Evolutionary conservation across 2,888 invertebrate genomes (phyloP).

Genomic region (Heteromurus nitidus): DNA sequence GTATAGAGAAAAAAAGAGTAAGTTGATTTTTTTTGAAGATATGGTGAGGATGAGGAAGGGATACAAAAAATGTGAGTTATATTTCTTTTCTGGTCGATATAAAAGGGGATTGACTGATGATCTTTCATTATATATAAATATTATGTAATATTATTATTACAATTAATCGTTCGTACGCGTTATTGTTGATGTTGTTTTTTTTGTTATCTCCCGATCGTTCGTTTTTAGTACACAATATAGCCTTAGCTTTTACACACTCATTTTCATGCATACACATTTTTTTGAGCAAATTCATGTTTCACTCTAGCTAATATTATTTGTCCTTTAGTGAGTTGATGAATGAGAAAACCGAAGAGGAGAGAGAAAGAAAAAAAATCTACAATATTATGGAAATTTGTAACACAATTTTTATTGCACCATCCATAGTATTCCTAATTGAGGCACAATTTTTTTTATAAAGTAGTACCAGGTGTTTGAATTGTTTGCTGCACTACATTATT

Average conservation of each 20-base stretch:
- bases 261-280: conserved; percentile 16
- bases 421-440: neutral
- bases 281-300: conserved; percentile 14
- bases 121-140: conserved; percentile 62
- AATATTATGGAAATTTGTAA: neutral
- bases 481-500: conserved; percentile 2
- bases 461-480: neutral
- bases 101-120: conserved; percentile 69
- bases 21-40: conserved; percentile 30
- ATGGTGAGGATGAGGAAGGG: conserved; percentile 42
- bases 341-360: neutral
- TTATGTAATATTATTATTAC: conserved; percentile 44
- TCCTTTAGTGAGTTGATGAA: neutral
- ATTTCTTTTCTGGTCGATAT: conserved; percentile 68
- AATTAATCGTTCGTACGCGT: conserved; percentile 55
- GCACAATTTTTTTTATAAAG: no score
- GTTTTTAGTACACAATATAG: conserved; percentile 35
- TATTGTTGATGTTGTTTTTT: conserved; percentile 34
- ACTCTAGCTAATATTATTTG: neutral
- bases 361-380: neutral
- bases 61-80: conserved; percentile 68
- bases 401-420: neutral
- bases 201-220: conserved; percentile 57
- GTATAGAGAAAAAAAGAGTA: conserved; percentile 20
- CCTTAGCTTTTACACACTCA: conserved; percentile 7